A percentile compares a stretch with the other conserved stretches of the same genome.
phyloP scores from a whole-genome alignment of 2,797 vertebrate genomes.

The Falco concolor region DNA sequence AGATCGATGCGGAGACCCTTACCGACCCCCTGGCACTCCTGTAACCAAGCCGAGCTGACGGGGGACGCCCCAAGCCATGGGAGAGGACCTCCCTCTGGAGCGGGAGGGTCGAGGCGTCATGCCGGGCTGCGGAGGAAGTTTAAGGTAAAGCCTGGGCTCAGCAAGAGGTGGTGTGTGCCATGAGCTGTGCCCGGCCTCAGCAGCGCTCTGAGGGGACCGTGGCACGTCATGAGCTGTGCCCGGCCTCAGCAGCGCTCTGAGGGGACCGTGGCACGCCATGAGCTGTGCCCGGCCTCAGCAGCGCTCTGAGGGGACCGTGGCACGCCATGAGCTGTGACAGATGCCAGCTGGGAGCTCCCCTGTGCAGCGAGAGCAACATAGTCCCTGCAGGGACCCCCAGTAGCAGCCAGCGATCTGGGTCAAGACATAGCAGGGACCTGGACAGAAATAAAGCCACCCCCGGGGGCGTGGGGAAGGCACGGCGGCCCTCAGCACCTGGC shows the following conservation, averaged over 20 bases:
- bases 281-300: too few relatives aligned
- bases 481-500: accelerated
- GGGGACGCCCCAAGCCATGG: accelerated
- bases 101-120: not conserved
- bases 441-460: accelerated
- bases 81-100: not conserved
- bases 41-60: accelerated
- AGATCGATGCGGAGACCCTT: not conserved
- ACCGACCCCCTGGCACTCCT: not conserved
- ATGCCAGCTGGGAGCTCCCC: not conserved
- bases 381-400: not conserved
- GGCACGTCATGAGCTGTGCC: accelerated
- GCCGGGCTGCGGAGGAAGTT: not conserved
- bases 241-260: not conserved
- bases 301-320: too few relatives aligned
- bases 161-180: not conserved
- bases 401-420: accelerated
- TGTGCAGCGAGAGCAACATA: accelerated
- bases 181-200: not conserved
- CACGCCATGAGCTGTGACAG: too few relatives aligned
- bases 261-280: too few relatives aligned
- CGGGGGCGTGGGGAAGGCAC: accelerated
- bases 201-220: not conserved
- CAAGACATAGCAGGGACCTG: not conserved
- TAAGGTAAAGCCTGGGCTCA: not conserved